Conservation (phyloP, 2,888 invertebrate species). For the Drosophila silvestris region DNA sequence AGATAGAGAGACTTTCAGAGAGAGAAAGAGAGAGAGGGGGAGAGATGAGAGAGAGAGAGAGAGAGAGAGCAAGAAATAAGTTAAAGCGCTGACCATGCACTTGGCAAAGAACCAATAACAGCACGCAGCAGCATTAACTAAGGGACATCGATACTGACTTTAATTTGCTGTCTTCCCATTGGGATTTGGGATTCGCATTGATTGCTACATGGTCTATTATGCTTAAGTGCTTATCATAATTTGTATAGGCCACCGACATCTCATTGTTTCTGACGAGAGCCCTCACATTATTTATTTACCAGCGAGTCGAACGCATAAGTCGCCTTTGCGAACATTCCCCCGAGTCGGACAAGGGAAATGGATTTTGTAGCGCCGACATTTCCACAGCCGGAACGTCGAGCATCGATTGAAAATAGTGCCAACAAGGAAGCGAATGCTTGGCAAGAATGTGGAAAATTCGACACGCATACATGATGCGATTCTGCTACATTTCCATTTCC, state of each 20-base stretch:
- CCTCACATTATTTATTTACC: conserved; percentile 51
- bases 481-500: conserved; percentile 11
- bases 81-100: conserved; percentile 69
- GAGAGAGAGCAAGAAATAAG: conserved; percentile 1
- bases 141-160: conserved; percentile 43
- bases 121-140: neutral
- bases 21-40: neutral
- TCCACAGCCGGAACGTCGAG: conserved; percentile 16
- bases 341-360: conserved; percentile 53
- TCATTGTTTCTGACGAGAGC: conserved; percentile 9
- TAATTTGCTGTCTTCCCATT: conserved; percentile 44
- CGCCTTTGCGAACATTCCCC: conserved; percentile 57
- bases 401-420: conserved; percentile 26
- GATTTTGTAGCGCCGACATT: conserved; percentile 51
- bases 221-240: conserved; percentile 79
- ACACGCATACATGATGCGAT: conserved; percentile 11
- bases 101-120: conserved; percentile 58
- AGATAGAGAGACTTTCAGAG: neutral
- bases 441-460: neutral
- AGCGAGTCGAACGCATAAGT: conserved; percentile 46
- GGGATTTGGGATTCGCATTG: conserved; percentile 62
- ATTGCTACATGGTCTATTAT: conserved; percentile 74
- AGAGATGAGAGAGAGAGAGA: neutral
- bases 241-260: conserved; percentile 45
- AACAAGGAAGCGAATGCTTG: conserved; percentile 12